Base-by-base conservation (phyloP, 2,797 vertebrate species). In the Gymnodraco acuticeps region DNA sequence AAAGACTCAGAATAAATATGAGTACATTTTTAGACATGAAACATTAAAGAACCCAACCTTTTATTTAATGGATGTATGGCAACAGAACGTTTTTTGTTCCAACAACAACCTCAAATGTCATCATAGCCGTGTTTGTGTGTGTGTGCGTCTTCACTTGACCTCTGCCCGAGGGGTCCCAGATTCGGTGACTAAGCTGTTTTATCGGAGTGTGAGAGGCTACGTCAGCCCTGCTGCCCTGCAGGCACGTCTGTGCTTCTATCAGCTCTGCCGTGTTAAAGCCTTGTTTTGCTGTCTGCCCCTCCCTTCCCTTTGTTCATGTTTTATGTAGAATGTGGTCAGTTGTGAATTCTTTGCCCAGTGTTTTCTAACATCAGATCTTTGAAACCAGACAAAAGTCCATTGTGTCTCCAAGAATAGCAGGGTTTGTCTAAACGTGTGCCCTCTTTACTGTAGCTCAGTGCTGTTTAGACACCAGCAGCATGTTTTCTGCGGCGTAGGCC, bases 11-110 rank as follows among this genome's bases (percentile, higher is more conserved):
- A 38, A 38, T 38, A 38, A 6, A 38, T 38, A 7, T 38, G 33
- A 38, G 33, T 38, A 38, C 8, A 38, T 38, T 9, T 8, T 9
- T 38, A 7, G 33, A 38, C 33, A 38, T 38, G 8, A 38, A 9
- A 38, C 33, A 6, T 38, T 38, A 38, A 38, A 38, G 33, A 38
- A 9, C 33, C 33, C 33, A 38, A 38, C 33, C 7, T 9, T 38
- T 38, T 38, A 38, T 38, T 38, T 9, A 38, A 38, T 38, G 47
- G 65, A 87, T 71, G 73, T 56, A 52, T 47, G 43, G 53, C 4
- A 81, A 82, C 64, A 85, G 76, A 31, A 20, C 71, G 75, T 67
- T 73, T 77, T 83, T 84, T 87, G 88, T 86, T 88, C 74, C 72
- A 82, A 76, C 78, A 61, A 67, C 41, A 41, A 43, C 54, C 13